phyloP scores from a whole-genome alignment of 2,113 vertebrate species.

The Zeus faber region DNA sequence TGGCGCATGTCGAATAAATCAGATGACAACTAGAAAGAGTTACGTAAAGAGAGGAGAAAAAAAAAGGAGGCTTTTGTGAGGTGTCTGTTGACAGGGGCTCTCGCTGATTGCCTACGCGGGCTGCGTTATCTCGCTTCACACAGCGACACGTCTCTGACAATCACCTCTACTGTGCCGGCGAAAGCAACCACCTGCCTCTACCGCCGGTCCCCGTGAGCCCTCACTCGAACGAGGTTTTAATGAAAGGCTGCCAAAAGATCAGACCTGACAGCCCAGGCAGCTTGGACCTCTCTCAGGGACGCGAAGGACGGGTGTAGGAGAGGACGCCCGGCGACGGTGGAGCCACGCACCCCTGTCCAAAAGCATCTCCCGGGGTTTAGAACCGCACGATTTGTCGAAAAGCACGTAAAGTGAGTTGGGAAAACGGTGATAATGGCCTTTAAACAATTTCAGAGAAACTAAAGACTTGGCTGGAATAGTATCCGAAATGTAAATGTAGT shows the following conservation, averaged over 20 bases:
- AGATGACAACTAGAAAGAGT: conserved; percentile 40
- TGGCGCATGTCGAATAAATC: conserved; percentile 39
- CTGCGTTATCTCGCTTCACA: conserved; percentile 40
- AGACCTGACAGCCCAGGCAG: too few relatives aligned
- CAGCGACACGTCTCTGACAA: conserved; percentile 25
- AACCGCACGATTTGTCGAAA: too few relatives aligned
- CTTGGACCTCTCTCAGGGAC: too few relatives aligned
- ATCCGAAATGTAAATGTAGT: conserved; percentile 7
- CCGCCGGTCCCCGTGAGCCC: conserved; percentile 4
- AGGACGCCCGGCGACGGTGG: too few relatives aligned
- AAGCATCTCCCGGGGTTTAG: too few relatives aligned
- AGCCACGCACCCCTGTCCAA: too few relatives aligned
- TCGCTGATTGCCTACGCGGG: conserved; percentile 41
- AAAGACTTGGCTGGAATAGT: too few relatives aligned
- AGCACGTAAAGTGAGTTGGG: too few relatives aligned
- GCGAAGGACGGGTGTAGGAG: too few relatives aligned
- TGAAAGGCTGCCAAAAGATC: too few relatives aligned
- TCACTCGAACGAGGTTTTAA: conserved; percentile 23
- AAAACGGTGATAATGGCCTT: too few relatives aligned
- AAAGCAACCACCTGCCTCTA: conserved; percentile 21
- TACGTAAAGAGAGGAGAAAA: conserved; percentile 25
- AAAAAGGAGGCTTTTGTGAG: conserved; percentile 12
- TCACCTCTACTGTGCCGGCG: conserved; percentile 31
- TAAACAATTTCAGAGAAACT: too few relatives aligned
- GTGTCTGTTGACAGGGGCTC: conserved; percentile 31